These are phyloP conservation scores for Anodontia alba DNA, from an alignment of 2,888 invertebrate genomes.

Conservation along the genomic window DNA sequence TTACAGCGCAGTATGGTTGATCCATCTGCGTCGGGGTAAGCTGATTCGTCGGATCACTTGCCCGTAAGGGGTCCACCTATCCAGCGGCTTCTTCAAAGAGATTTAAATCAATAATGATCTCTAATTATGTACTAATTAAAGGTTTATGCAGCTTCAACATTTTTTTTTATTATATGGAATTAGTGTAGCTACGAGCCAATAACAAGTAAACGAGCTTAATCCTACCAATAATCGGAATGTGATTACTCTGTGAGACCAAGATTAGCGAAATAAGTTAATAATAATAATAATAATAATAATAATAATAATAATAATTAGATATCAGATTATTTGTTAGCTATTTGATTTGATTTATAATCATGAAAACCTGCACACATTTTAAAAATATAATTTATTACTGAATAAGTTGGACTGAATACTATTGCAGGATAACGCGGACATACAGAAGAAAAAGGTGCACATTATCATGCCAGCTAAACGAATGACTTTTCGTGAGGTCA, in stretches of 20 bases:
- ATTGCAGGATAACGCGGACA: background rate
- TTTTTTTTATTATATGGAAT: too few species aligned
- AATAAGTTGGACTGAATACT: slow-evolving; percentile 4
- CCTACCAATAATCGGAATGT: background rate
- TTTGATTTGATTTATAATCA: too few species aligned
- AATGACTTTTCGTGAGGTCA: background rate
- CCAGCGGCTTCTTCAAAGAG: background rate
- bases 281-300: background rate
- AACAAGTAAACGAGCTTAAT: too few species aligned
- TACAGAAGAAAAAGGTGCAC: background rate
- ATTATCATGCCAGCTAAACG: background rate
- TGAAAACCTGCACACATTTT: too few species aligned
- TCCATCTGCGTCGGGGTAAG: background rate
- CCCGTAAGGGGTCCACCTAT: background rate
- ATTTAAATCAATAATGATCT: background rate
- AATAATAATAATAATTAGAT: too few species aligned
- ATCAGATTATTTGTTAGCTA: too few species aligned
- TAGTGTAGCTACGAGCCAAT: too few species aligned
- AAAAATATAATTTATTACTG: too few species aligned
- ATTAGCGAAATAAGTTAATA: background rate
- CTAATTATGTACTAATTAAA: background rate
- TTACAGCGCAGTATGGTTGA: slow-evolving; percentile 13
- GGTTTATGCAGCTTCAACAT: background rate
- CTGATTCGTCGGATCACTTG: background rate
- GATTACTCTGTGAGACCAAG: background rate